Percentiles rank a stretch among this genome's conserved stretches.
phyloP scores from a whole-genome alignment of 2,797 vertebrate species.

The Neostethus bicornis region DNA sequence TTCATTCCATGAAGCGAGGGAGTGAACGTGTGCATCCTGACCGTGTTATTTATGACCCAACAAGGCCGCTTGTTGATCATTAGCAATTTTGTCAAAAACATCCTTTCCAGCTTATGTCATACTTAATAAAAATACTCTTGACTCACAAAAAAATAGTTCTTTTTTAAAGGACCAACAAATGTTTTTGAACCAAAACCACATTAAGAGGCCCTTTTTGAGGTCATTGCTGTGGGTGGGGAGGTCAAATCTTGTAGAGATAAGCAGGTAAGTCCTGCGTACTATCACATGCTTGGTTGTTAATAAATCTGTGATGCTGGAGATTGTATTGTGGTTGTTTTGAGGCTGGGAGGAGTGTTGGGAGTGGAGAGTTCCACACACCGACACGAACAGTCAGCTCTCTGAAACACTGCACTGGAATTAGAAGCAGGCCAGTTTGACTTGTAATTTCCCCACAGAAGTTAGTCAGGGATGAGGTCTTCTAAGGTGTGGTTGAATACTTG shows the following conservation, averaged over 20 bases:
- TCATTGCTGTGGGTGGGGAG: conserved; percentile 32
- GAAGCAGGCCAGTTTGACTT: neutral
- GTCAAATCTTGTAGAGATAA: conserved; percentile 52
- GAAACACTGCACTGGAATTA: conserved; percentile 41
- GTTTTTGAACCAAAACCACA: conserved; percentile 27
- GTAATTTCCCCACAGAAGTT: conserved; percentile 21
- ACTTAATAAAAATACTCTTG: conserved; percentile 26
- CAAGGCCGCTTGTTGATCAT: conserved; percentile 58
- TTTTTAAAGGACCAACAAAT: conserved; percentile 9
- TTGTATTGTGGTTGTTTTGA: conserved; percentile 54
- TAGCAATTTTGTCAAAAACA: conserved; percentile 39
- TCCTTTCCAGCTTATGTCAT: conserved; percentile 11
- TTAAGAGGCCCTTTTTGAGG: conserved; percentile 24
- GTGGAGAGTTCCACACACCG: conserved; percentile 46
- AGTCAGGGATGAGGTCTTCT: conserved; percentile 12
- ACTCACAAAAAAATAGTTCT: conserved; percentile 3
- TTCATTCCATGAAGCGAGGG: conserved; percentile 55
- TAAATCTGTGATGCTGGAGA: conserved; percentile 51
- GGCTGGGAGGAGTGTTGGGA: conserved; percentile 54
- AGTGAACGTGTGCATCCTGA: conserved; percentile 29
- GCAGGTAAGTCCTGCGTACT: conserved; percentile 61
- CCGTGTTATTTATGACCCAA: conserved; percentile 50
- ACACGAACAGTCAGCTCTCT: conserved; percentile 33
- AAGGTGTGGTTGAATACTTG: conserved; percentile 15
- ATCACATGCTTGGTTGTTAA: conserved; percentile 52